phyloP scores from a whole-genome alignment of 2,797 vertebrate species.

The Steatocranus sp. region DNA sequence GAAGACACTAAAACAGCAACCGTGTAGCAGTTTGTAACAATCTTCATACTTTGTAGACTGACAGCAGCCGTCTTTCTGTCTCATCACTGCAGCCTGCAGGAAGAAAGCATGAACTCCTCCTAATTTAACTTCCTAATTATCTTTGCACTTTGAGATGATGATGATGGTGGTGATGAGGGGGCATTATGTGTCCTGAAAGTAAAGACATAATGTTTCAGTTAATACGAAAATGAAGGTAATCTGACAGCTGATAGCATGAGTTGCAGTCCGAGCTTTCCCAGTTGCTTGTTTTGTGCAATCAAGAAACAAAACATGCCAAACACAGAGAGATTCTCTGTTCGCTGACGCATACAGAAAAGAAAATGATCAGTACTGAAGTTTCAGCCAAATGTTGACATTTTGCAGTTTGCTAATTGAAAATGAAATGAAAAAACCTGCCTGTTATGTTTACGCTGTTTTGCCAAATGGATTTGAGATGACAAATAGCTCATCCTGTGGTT shows the following conservation, averaged over 20 bases:
- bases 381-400: background rate
- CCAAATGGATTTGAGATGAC: background rate
- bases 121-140: background rate
- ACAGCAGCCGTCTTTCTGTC: background rate
- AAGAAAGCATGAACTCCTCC: background rate
- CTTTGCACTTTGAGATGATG: background rate
- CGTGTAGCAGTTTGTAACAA: background rate
- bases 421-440: background rate
- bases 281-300: background rate
- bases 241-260: background rate
- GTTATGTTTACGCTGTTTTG: background rate
- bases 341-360: fast-evolving
- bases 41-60: background rate
- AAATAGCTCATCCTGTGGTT: background rate
- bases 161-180: background rate
- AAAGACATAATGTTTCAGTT: background rate
- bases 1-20: background rate
- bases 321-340: background rate
- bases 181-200: background rate
- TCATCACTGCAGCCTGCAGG: background rate
- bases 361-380: background rate
- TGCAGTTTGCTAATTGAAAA: background rate
- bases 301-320: background rate
- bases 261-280: fast-evolving
- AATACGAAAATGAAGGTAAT: background rate